Base-by-base conservation (phyloP, 2,888 invertebrate species). In the Aleiodes alternator region DNA sequence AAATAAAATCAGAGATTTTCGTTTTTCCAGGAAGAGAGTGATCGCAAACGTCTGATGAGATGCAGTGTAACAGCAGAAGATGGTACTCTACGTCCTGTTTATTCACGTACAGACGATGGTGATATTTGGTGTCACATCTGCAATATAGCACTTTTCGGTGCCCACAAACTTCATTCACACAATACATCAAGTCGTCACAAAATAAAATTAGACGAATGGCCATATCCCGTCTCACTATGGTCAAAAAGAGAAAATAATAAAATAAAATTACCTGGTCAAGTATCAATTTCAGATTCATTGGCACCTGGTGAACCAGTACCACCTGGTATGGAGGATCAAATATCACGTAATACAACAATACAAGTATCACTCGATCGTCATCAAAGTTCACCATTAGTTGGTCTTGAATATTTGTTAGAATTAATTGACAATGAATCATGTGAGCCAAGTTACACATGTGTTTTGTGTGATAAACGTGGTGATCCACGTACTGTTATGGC, bases 371-470 rank as follows among this genome's bases (percentile, higher is more conserved):
- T 94, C 56, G 93, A 93, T 87, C 89, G 90, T 29, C 92, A 91
- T 82, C 90, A 90, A 76, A 90, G 90, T 48, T 91, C 91, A 6
- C 91, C 92, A 0, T 85, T 92, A 8, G 89, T 96, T 73, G 96
- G 96, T n/a, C 87, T 96, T 74, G 96, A 96, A 89, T 96, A 96
- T 89, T 90, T 96, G 66, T 88, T 96, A 59, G 96, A 96, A 89
- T 89, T 96, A 82, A 92, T 94, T 70, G 93, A 93, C 84, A 90
- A 93, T 82, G 90, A 91, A 7, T 92, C 93, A 79, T 91, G 92
- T 84, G 95, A 95, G 87, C 95, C 95, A 0, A 90, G 92, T 69
- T 96, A 96, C 89, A 91, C 94, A 69, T 96, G 96, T 90, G 92
- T 94, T 81, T 90, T 96, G 78, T 96, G 96, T 88, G 92, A 93